Base-by-base conservation (phyloP, 1,140 invertebrate species). In the Drosophila sucinea region DNA sequence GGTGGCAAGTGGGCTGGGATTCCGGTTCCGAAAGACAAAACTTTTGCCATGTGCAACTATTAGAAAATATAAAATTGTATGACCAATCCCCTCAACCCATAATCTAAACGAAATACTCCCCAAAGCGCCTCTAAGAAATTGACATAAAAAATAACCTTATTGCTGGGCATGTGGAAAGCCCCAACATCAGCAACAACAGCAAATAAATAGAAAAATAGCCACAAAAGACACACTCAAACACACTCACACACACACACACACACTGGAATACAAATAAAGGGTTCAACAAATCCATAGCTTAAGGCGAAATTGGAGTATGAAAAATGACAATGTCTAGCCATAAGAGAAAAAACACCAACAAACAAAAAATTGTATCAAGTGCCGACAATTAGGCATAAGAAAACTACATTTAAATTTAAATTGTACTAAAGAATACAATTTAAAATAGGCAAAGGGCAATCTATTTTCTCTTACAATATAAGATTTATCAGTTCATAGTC, bases 21-120 rank as follows among this genome's bases (percentile, higher is more conserved):
- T 41, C 11, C 11, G 17, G 38, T 25, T 44, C 32, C 5, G 47
- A 5, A 29, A 44, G 47, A 32, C 60, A 71, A 63, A 61, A 40
- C 25, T 66, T 67, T 76, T 55, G 66, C 73, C 66, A 68, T 81
- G 79, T 78, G 79, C 74, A 73, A 81, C 79, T 81, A 71, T 80
- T 75, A 74, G 62, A 67, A 80, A 75, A 75, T 64, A 56, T 58
- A 55, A 80, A 67, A 68, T 38, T 58, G 58, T 40, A 62, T 51
- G 33, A 41, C 17, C 17, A 17, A 17, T 17, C 17, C 17, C 17
- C 17, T 17, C 17, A 17, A 17, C 57, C 32, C 40, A 56, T n/a
- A 35, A 44, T 67, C 69, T 72, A 63, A 62, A 55, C 55, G 41
- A 62, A 62, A 72, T 60, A 55, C 60, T 51, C 60, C 51, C 63